Evolutionary conservation across 2,888 invertebrate species (phyloP).

Genomic region (Spilosoma lubricipeda): DNA sequence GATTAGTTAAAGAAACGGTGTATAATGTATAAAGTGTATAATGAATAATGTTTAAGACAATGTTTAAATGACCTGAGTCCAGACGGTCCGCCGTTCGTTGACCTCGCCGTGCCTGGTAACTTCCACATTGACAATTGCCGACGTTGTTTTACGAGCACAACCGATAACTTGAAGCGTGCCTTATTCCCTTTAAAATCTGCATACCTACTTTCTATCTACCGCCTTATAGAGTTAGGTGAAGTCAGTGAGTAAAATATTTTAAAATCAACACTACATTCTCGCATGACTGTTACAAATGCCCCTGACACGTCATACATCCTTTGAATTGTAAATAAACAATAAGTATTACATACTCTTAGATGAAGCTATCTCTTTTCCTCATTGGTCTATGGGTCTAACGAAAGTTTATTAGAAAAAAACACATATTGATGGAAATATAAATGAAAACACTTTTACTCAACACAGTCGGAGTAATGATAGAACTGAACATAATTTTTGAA

Average conservation of each 20-base stretch:
- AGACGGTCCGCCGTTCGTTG: conserved; percentile 74
- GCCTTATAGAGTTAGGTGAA: conserved; percentile 3
- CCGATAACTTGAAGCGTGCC: conserved; percentile 22
- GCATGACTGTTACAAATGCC: not conserved
- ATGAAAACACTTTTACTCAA: no score
- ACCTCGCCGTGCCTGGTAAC: conserved; percentile 64
- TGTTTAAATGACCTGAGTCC: conserved; percentile 57
- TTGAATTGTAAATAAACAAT: not conserved
- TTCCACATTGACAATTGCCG: conserved; percentile 61
- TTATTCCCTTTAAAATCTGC: conserved; percentile 32
- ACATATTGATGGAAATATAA: no score
- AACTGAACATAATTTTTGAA: no score
- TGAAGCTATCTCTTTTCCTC: no score
- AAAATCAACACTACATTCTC: not conserved
- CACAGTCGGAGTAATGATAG: no score
- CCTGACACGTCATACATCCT: not conserved
- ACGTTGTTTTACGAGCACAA: conserved; percentile 53
- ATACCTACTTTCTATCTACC: conserved; percentile 23
- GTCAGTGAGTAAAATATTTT: not conserved
- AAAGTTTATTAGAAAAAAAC: no score
- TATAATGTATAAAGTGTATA: no score
- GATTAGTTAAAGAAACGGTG: not conserved
- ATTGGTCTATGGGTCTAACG: no score
- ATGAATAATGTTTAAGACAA: conserved; percentile 42
- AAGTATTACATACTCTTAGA: not conserved